These are phyloP conservation scores for Trachelipus rathkii DNA, from an alignment of 1,140 invertebrate genomes.

Conservation along the genomic window DNA sequence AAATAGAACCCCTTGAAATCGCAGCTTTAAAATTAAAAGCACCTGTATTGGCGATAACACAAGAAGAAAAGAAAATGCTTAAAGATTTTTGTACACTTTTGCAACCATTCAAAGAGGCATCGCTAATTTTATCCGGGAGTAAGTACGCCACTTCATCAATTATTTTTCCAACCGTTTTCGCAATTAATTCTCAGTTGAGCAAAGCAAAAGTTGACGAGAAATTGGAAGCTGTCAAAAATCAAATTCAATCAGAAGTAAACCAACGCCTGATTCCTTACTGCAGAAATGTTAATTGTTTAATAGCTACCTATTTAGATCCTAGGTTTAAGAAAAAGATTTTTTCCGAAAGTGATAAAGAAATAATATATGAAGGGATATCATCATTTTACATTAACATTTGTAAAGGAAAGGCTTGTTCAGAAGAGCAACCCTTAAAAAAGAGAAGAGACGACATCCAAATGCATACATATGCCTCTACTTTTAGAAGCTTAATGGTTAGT, in stretches of 20 bases:
- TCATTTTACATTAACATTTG: too few species aligned
- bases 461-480: too few species aligned
- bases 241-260: not conserved
- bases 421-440: too few species aligned
- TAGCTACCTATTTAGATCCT: not conserved
- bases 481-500: too few species aligned
- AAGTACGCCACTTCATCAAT: not conserved
- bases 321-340: not conserved
- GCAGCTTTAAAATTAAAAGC: not conserved
- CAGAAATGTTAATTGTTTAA: not conserved
- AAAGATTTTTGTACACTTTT: not conserved
- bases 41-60: not conserved
- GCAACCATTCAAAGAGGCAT: not conserved
- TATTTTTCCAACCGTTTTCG: not conserved
- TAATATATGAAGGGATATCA: not conserved
- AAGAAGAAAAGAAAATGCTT: not conserved
- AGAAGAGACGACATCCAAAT: too few species aligned
- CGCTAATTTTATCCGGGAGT: not conserved
- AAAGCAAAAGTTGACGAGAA: not conserved
- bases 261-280: not conserved
- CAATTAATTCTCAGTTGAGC: not conserved
- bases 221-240: not conserved
- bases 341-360: not conserved
- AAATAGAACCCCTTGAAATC: not conserved
- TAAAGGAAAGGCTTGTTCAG: too few species aligned